Evolutionary conservation across 2,113 vertebrate genomes (phyloP).

Genomic region (Cyprinodon brontotheroides): DNA sequence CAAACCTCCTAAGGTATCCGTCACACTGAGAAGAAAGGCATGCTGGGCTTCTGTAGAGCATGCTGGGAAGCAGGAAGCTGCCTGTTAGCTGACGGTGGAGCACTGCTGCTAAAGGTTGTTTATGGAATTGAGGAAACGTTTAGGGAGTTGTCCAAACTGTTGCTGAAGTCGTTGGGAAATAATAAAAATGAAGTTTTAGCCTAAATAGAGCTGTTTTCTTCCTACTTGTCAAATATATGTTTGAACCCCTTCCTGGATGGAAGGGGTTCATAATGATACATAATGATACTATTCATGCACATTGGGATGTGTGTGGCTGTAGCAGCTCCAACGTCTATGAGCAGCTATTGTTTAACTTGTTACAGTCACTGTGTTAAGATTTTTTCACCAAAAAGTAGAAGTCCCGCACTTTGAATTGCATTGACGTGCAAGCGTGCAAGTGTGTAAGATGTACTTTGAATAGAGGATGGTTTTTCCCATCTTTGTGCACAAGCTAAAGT

Average conservation of each 20-base stretch:
- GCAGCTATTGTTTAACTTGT: no score
- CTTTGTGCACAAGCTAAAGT: no score
- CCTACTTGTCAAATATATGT: neutral
- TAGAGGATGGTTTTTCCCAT: no score
- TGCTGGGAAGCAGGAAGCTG: conserved; percentile 59
- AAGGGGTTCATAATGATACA: neutral
- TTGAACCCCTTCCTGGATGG: neutral
- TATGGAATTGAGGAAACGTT: conserved; percentile 31
- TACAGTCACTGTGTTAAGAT: no score
- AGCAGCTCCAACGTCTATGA: no score
- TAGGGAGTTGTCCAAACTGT: neutral
- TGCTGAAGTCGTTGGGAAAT: neutral
- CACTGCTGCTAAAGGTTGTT: conserved; percentile 18
- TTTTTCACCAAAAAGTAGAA: no score
- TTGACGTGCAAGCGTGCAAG: no score
- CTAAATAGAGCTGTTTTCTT: neutral
- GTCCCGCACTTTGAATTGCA: no score
- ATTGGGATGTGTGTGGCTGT: no score
- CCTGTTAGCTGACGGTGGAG: conserved; percentile 19
- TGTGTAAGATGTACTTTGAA: no score
- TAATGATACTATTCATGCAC: no score
- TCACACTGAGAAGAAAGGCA: conserved; percentile 48
- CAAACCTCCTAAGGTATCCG: conserved; percentile 57
- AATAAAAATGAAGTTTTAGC: neutral
- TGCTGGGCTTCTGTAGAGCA: conserved; percentile 52